Evolutionary conservation across 2,113 vertebrate genomes (phyloP).

Genomic region (Oncorhynchus clarkii): DNA sequence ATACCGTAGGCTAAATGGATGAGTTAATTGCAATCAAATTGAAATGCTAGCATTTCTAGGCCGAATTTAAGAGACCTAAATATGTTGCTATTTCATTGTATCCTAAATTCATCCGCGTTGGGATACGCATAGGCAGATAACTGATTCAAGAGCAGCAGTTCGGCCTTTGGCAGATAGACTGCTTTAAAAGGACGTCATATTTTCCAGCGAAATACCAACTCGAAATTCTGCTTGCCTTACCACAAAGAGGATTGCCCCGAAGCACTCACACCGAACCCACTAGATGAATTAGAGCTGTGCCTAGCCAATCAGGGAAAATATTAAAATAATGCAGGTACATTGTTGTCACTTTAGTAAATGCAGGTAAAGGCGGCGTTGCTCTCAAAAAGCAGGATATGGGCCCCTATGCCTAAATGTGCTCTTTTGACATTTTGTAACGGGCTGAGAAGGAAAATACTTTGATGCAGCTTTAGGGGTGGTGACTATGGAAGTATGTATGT

Average conservation of each 20-base stretch:
- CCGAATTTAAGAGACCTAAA: background rate
- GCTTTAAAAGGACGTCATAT: constrained; percentile 37
- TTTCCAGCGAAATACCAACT: constrained; percentile 53
- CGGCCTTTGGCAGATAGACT: constrained; percentile 24
- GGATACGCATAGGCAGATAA: background rate
- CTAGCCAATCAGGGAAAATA: background rate
- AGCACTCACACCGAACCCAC: constrained; percentile 6
- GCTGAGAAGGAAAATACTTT: background rate
- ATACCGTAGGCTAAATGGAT: no score
- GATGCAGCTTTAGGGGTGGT: no score
- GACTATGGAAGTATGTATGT: no score
- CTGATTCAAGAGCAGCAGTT: constrained; percentile 14
- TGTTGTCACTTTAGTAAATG: background rate
- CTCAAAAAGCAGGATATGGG: background rate
- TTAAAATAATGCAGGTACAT: background rate
- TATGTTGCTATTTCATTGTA: background rate
- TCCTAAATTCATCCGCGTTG: background rate
- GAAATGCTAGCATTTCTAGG: no score
- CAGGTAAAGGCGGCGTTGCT: background rate
- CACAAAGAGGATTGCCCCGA: constrained; percentile 15
- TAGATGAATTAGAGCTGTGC: constrained; percentile 14
- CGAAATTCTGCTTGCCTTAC: constrained; percentile 18
- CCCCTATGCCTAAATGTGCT: background rate
- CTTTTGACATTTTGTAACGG: background rate
- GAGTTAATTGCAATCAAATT: no score